Evolutionary conservation across 2,888 invertebrate species (phyloP), one percentile per base, ranked within the genome.

Genomic region (Acronicta leporina): DNA sequence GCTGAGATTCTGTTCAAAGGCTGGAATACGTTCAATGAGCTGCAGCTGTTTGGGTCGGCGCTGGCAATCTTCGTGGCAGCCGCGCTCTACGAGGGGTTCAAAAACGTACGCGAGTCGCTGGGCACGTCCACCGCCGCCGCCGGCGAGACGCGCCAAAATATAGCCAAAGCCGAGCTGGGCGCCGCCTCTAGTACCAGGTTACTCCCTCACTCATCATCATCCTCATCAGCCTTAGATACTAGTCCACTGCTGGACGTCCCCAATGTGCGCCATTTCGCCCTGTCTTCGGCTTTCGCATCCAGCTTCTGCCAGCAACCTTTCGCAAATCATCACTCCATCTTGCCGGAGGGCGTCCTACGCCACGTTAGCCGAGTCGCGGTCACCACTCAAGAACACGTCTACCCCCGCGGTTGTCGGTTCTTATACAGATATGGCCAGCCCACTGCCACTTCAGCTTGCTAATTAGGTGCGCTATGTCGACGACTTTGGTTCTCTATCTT

Each of bases 61-160:
- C 93, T 98, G 58, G 97, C 97, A 45, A 97, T 99, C 76, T 97
- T 99, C 89, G 95, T 98, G 43, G 96, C 99, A 86, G 97, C 98
- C 0, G 96, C 98, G 35, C 94, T 98, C 14, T 99, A 99, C 87
- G 99, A 99, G 93, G 98, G 97, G 0, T 95, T 99, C 8, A 99
- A 99, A 94, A 98, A 98, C 92, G 96, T 92, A 80, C 88, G 96
- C 0, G 95, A 95, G 75, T 89, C 89, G 15, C 81, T 94, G 33
- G 88, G 9, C n/a, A 6, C 13, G 3, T 90, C 71, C 33, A 10
- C 27, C 9, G 9, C 44, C 13, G 16, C 50, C 16, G 80, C 84
- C 0, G 86, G 86, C 0, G 90, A 92, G 77, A 92, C 92, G 16
- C 87, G 89, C 35, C 89, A 93, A 49, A 89, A 94, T 63, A 93